Percentiles rank a stretch among this genome's conserved stretches.
These are phyloP conservation scores for Pterostichus madidus DNA, from an alignment of 2,888 invertebrate species.

Conservation along the genomic window DNA sequence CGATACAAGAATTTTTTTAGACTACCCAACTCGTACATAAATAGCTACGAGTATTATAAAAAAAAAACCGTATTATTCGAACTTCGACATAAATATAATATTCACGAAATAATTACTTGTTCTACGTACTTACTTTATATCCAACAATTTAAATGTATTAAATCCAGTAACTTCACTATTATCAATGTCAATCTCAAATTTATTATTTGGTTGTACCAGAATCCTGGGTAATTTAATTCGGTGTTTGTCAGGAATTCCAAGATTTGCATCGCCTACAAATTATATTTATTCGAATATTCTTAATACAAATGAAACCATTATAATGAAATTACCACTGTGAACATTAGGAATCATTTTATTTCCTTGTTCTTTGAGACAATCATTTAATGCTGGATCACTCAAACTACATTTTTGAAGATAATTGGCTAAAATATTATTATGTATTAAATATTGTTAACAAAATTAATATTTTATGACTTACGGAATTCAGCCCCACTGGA, in stretches of 20 bases:
- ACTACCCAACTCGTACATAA: no score
- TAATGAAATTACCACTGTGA: not conserved
- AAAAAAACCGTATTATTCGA: no score
- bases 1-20: no score
- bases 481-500: no score
- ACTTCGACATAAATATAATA: no score
- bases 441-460: no score
- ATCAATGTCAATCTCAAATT: not conserved
- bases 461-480: no score
- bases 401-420: not conserved
- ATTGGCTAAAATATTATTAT: not conserved
- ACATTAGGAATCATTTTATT: not conserved
- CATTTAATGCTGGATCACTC: not conserved
- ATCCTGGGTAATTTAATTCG: not conserved
- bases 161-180: not conserved
- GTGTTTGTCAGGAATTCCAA: not conserved
- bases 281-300: no score
- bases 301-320: no score
- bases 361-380: not conserved
- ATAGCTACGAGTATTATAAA: no score
- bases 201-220: not conserved
- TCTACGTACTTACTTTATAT: not conserved
- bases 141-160: not conserved
- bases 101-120: no score
- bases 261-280: constrained; percentile 7